Base-by-base conservation (phyloP, 2,113 vertebrate genomes). In the Protomyctophum bolini region DNA sequence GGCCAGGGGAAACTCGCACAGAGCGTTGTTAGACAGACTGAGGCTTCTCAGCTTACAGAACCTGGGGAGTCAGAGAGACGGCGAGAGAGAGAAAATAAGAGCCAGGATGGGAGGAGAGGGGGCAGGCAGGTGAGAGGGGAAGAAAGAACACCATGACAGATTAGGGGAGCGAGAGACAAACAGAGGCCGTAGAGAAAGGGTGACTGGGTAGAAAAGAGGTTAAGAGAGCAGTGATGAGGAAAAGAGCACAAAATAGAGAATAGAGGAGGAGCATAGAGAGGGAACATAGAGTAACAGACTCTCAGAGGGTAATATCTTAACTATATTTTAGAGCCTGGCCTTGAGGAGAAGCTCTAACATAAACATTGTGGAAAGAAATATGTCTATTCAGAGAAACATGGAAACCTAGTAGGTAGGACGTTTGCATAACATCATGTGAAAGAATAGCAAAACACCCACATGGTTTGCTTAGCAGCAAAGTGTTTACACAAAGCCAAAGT, bases 1-100 rank as follows among this genome's bases (percentile, higher is more conserved):
- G 2, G 94, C 93, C 84, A 94, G 59, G 6, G 98, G 98, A 74
- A 99, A 98, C 52, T 94, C 92, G 63, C 93, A 92, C 86, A 99
- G 91, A 59, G 94, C 91, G 86, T 99, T 99, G 86, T 95, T 98
- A 6, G 97, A 98, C 88, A 99, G 94, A 86, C 95, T 98, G 83
- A 99, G 95, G 90, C 96, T 99, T 87, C 94, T 95, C 91, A 99
- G 88, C 80, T 97, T 98, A 86, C 93, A 95, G 86, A 99, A 99
- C 88, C 97, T 98, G 80, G 60, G 62, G 64, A 10, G 58, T 10
- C 11, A 63, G 50, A 70, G 29, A 48, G 2, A 11, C n/a, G 70
- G 5, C 55, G 21, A 11, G 49, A 9, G 9, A 21, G 6, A 50
- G 46, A 15, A 8, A 11, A 2, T 1, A 10, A n/a, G 28, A 33